Evolutionary conservation across 2,113 vertebrate species (phyloP).

Genomic region (Ptychochromis oligacanthus): DNA sequence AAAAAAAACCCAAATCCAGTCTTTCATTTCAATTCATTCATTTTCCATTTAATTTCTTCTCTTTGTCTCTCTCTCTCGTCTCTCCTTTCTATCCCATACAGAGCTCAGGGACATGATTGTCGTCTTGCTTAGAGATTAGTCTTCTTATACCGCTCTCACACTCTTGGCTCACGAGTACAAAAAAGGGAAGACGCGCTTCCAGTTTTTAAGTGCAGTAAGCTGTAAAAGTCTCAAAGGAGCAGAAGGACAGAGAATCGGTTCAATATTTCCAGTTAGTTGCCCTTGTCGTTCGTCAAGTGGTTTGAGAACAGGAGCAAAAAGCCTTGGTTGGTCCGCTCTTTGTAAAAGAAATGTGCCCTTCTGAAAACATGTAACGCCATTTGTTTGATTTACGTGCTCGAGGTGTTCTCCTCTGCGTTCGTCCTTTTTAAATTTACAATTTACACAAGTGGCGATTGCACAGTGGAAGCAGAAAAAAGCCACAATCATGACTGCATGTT

Average conservation of each 20-base stretch:
- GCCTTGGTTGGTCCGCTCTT: slow-evolving; percentile 51
- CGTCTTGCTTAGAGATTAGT: slow-evolving; percentile 75
- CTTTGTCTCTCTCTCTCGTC: slow-evolving; percentile 58
- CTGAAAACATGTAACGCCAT: slow-evolving; percentile 32
- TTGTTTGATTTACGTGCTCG: slow-evolving; percentile 58
- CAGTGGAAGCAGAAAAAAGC: slow-evolving; percentile 64
- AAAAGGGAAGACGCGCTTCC: slow-evolving; percentile 63
- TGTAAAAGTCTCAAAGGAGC: slow-evolving; percentile 51
- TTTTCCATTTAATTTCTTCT: slow-evolving; percentile 56
- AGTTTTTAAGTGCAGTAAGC: slow-evolving; percentile 76
- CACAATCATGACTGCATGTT: slow-evolving; percentile 50
- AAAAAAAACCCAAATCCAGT: not conserved
- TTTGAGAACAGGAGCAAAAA: slow-evolving; percentile 28
- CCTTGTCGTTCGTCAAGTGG: slow-evolving; percentile 29
- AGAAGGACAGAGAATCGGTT: slow-evolving; percentile 36
- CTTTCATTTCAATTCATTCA: slow-evolving; percentile 51
- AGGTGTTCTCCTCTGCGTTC: slow-evolving; percentile 54
- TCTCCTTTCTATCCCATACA: slow-evolving; percentile 47
- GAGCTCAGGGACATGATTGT: slow-evolving; percentile 80
- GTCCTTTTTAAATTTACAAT: slow-evolving; percentile 71
- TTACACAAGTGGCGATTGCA: slow-evolving; percentile 68
- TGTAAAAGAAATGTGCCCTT: slow-evolving; percentile 52
- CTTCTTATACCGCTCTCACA: slow-evolving; percentile 55
- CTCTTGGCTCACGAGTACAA: slow-evolving; percentile 74
- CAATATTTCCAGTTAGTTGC: slow-evolving; percentile 50